Evolutionary conservation across 2,113 vertebrate species (phyloP).

Genomic region (Platichthys stellatus): DNA sequence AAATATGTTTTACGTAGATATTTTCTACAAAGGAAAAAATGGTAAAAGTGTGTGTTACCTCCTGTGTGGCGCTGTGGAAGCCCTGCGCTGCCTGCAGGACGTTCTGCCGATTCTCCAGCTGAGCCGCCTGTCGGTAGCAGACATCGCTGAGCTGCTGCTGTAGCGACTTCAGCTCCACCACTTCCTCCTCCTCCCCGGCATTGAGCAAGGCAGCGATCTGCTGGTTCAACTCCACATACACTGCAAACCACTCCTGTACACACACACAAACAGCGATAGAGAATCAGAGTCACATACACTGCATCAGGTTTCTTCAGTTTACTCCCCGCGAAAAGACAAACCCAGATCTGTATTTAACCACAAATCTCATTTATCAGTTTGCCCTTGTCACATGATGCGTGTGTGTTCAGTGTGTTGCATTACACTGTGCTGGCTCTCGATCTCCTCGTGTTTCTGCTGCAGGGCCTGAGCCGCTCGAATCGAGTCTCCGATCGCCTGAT

Average conservation of each 20-base stretch:
- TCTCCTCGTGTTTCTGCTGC: conserved; percentile 98
- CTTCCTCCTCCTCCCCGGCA: conserved; percentile 94
- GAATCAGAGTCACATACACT: neutral
- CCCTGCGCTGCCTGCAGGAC: conserved; percentile 93
- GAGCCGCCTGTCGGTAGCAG: conserved; percentile 96
- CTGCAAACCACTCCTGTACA: conserved; percentile 96
- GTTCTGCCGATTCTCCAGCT: conserved; percentile 95
- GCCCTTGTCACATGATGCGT: neutral
- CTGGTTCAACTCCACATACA: conserved; percentile 98
- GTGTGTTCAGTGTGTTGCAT: conserved; percentile 55
- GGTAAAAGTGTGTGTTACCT: conserved; percentile 79
- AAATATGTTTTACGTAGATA: too few species aligned
- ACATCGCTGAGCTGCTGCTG: conserved; percentile 99
- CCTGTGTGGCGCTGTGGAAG: conserved; percentile 95
- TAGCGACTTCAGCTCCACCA: conserved; percentile 91
- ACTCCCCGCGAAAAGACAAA: neutral
- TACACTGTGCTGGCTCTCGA: conserved; percentile 99
- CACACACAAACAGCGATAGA: neutral
- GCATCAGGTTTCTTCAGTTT: too few species aligned
- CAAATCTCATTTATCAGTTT: neutral
- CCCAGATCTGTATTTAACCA: neutral
- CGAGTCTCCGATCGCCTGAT: conserved; percentile 97
- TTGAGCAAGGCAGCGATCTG: conserved; percentile 95
- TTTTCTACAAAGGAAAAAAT: too few species aligned
- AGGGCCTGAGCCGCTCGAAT: conserved; percentile 95